These are phyloP conservation scores for Malacosoma neustria DNA, from an alignment of 2,888 invertebrate genomes.

Conservation along the genomic window DNA sequence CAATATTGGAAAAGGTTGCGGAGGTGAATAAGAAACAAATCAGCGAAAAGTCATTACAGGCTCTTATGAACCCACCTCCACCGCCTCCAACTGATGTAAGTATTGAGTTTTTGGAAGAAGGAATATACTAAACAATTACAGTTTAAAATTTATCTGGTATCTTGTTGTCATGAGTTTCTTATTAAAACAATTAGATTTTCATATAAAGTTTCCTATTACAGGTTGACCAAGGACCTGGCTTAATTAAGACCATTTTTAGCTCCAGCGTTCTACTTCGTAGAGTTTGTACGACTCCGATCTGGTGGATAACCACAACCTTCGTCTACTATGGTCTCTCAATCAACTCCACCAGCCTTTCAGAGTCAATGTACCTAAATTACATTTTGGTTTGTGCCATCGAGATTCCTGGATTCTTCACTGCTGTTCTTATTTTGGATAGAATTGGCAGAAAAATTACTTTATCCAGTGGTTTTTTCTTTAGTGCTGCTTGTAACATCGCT, in stretches of 20 bases:
- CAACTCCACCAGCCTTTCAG: constrained; percentile 82
- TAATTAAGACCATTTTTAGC: constrained; percentile 48
- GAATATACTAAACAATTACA: background rate
- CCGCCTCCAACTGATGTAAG: constrained; percentile 9
- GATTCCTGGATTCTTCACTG: constrained; percentile 80
- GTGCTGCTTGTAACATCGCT: constrained; percentile 61
- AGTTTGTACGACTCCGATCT: constrained; percentile 79
- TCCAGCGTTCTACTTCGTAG: constrained; percentile 71
- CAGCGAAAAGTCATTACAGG: constrained; percentile 65
- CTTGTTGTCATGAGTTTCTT: constrained; percentile 1
- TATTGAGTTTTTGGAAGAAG: too few relatives aligned
- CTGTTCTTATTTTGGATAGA: constrained; percentile 76
- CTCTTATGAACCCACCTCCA: constrained; percentile 50
- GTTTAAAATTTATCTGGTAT: constrained; percentile 7
- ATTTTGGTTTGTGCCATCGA: constrained; percentile 79
- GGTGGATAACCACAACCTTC: constrained; percentile 86
- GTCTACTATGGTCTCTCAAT: constrained; percentile 87
- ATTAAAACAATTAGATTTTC: background rate
- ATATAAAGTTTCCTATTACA: constrained; percentile 9
- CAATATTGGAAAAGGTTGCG: constrained; percentile 76
- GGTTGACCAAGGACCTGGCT: constrained; percentile 14
- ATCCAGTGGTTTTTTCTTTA: constrained; percentile 73
- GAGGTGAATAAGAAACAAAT: constrained; percentile 74
- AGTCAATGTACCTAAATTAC: constrained; percentile 83
- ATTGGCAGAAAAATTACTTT: constrained; percentile 77